A percentile compares a stretch with the other conserved stretches of the same genome.
These are phyloP conservation scores for Uromys caudimaculatus DNA, from an alignment of 2,797 vertebrate genomes.

Conservation along the genomic window DNA sequence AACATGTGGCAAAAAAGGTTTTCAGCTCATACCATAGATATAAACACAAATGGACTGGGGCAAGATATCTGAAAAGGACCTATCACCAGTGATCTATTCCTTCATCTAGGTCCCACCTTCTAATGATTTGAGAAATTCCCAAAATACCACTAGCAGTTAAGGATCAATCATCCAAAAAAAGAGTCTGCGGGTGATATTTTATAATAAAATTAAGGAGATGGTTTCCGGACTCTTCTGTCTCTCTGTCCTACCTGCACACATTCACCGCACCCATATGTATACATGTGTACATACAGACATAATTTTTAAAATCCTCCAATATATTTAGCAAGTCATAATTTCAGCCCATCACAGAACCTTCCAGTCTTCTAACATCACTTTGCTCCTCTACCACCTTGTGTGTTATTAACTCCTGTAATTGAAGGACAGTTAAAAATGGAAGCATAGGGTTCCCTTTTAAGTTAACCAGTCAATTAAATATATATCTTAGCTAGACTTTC, in stretches of 20 bases:
- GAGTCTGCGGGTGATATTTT: background rate
- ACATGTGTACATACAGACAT: background rate
- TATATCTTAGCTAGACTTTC: background rate
- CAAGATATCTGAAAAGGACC: background rate
- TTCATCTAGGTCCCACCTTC: background rate
- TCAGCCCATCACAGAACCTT: background rate
- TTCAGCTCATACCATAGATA: background rate
- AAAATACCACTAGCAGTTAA: background rate
- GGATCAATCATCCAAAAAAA: background rate
- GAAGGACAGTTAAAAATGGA: conserved; percentile 11
- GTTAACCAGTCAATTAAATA: background rate
- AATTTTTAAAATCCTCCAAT: background rate
- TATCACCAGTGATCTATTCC: background rate
- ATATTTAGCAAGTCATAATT: background rate
- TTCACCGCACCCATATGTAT: background rate
- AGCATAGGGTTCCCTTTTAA: background rate
- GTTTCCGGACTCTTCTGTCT: background rate
- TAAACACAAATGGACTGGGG: background rate
- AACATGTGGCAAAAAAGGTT: background rate
- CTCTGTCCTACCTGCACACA: background rate
- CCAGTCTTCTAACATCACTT: background rate
- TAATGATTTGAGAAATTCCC: background rate
- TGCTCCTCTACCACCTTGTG: background rate
- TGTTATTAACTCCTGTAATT: background rate
- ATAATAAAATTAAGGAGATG: background rate